These are phyloP conservation scores for Pseudomyrmex flavicornis DNA, from an alignment of 1,140 invertebrate genomes.

Conservation along the genomic window DNA sequence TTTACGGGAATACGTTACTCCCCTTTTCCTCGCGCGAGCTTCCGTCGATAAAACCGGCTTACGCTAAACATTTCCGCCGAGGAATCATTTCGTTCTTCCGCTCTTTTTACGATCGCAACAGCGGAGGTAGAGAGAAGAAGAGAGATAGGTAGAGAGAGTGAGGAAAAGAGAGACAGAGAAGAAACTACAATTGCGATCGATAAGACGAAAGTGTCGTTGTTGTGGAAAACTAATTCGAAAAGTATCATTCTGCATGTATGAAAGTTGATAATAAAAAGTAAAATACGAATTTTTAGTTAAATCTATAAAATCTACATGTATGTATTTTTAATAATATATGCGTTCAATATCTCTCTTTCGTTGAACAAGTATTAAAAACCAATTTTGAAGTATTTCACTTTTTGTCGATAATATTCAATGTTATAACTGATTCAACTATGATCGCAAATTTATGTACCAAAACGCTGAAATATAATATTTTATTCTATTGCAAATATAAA, in stretches of 20 bases:
- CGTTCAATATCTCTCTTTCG: background rate
- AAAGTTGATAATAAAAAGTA: background rate
- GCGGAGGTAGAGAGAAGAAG: background rate
- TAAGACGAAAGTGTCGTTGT: background rate
- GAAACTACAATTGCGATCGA: slow-evolving; percentile 37
- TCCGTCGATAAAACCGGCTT: slow-evolving; percentile 56
- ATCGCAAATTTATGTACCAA: too few relatives aligned
- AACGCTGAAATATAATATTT: too few relatives aligned
- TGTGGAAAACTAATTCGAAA: background rate
- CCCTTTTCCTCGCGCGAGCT: slow-evolving; percentile 59
- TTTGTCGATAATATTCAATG: too few relatives aligned
- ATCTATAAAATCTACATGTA: background rate
- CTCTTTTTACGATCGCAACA: slow-evolving; percentile 25
- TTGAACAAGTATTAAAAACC: too few relatives aligned
- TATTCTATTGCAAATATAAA: too few relatives aligned
- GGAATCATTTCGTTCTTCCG: slow-evolving; percentile 49
- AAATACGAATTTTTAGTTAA: background rate
- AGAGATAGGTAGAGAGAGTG: background rate
- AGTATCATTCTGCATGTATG: background rate
- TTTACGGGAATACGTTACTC: slow-evolving; percentile 39
- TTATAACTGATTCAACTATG: too few relatives aligned
- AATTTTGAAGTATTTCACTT: too few relatives aligned
- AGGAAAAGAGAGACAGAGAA: background rate
- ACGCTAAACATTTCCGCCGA: slow-evolving; percentile 56
- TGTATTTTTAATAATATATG: background rate